A percentile compares a stretch with the other conserved stretches of the same genome.
Evolutionary conservation across 2,888 invertebrate species (phyloP).

Genomic region (Eupeodes luniger): DNA sequence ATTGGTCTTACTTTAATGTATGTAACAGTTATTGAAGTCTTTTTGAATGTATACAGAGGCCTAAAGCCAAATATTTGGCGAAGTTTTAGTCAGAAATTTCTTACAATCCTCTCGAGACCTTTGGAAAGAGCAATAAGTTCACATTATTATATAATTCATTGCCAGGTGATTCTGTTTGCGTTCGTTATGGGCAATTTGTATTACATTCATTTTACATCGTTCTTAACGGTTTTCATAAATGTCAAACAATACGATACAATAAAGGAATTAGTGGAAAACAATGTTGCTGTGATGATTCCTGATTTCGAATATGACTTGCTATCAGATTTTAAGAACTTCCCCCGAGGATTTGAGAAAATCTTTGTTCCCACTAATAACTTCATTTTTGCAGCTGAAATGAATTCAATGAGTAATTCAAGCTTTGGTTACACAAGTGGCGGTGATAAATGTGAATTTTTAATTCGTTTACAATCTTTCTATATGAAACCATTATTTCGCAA

Average conservation of each 20-base stretch:
- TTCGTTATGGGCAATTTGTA: slow-evolving; percentile 34
- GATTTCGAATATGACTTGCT: background rate
- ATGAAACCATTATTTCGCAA: slow-evolving; percentile 4
- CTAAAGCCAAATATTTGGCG: slow-evolving; percentile 21
- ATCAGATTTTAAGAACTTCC: background rate
- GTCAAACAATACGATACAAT: slow-evolving; percentile 40
- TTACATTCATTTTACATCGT: slow-evolving; percentile 36
- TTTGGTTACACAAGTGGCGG: slow-evolving; percentile 19
- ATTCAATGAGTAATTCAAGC: slow-evolving; percentile 36
- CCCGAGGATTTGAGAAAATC: background rate
- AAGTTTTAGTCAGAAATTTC: slow-evolving; percentile 19
- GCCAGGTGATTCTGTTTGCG: slow-evolving; percentile 10
- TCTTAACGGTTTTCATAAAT: slow-evolving; percentile 34
- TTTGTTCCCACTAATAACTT: background rate
- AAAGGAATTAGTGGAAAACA: slow-evolving; percentile 35
- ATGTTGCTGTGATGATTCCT: slow-evolving; percentile 18
- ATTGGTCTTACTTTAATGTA: slow-evolving; percentile 48
- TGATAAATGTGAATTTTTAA: slow-evolving; percentile 34
- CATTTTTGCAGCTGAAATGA: background rate
- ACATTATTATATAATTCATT: slow-evolving; percentile 17
- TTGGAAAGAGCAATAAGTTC: background rate
- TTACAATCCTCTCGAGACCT: slow-evolving; percentile 13
- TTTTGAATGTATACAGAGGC: too few relatives aligned
- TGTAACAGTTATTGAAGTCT: slow-evolving; percentile 39
- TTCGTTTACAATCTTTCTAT: slow-evolving; percentile 4